These are phyloP conservation scores for Nemopilema nomurai DNA, from an alignment of 30 jellyfish, hydroid and myxozoan species.

Conservation along the genomic window DNA sequence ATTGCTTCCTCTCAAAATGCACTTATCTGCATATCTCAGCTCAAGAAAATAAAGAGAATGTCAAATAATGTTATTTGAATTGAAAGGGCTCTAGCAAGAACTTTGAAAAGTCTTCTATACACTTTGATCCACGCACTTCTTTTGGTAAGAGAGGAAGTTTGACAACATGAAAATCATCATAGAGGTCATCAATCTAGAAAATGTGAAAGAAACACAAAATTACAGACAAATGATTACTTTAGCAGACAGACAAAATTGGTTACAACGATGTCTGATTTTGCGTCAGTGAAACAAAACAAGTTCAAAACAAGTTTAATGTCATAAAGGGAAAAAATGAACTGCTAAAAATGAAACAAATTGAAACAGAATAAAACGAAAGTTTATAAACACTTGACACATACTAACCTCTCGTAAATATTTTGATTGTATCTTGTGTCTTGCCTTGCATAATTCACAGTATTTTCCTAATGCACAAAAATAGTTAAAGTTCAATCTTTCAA, in stretches of 20 bases:
- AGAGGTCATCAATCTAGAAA: slow-evolving; percentile 83
- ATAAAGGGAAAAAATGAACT: too few relatives aligned
- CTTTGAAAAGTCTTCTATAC: slow-evolving; percentile 73
- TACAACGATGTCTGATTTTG: neutral
- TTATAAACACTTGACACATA: neutral
- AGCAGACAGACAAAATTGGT: neutral
- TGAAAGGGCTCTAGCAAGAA: slow-evolving; percentile 69
- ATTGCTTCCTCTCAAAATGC: neutral
- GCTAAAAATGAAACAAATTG: too few relatives aligned
- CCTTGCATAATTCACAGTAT: slow-evolving; percentile 68
- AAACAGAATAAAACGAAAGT: too few relatives aligned
- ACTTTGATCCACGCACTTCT: slow-evolving; percentile 94
- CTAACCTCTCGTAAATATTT: slow-evolving; percentile 84
- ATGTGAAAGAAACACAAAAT: neutral
- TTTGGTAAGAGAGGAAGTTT: slow-evolving; percentile 88
- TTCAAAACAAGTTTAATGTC: too few relatives aligned
- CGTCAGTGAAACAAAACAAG: too few relatives aligned
- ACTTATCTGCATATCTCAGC: neutral
- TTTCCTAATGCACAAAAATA: slow-evolving; percentile 24
- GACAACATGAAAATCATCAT: slow-evolving; percentile 93
- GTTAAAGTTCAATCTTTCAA: neutral
- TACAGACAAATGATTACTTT: neutral
- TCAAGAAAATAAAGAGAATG: neutral
- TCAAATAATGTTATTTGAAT: neutral
- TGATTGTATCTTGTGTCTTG: slow-evolving; percentile 77